Evolutionary conservation across 1,140 invertebrate species (phyloP).

Genomic region (Penaeus chinensis): DNA sequence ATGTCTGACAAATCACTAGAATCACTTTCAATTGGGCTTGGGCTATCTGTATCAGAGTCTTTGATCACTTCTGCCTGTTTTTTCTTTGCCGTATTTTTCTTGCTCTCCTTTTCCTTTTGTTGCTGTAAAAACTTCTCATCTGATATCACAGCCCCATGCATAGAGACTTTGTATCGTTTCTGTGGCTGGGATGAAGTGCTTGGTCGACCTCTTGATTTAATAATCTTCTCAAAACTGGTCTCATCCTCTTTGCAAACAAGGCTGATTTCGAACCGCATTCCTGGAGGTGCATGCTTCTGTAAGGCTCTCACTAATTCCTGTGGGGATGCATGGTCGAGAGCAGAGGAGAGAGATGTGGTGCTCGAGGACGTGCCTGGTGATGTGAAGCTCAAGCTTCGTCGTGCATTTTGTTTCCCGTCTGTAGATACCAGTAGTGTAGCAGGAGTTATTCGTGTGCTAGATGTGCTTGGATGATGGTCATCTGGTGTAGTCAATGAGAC

Average conservation of each 20-base stretch:
- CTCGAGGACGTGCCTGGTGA: not conserved
- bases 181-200: slow-evolving; percentile 14
- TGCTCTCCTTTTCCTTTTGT: slow-evolving; percentile 1
- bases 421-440: too few relatives aligned
- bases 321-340: not conserved
- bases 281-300: slow-evolving; percentile 34
- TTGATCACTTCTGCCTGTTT: not conserved
- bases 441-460: too few relatives aligned
- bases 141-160: slow-evolving; percentile 34
- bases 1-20: too few relatives aligned
- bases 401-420: too few relatives aligned
- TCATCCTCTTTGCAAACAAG: slow-evolving; percentile 25
- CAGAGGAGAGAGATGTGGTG: not conserved
- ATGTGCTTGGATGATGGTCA: not conserved
- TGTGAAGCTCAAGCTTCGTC: too few relatives aligned
- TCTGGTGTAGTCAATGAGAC: not conserved
- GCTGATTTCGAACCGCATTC: slow-evolving; percentile 23
- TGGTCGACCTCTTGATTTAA: slow-evolving; percentile 33
- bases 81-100: not conserved
- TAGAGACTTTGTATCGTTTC: slow-evolving; percentile 33
- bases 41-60: not conserved
- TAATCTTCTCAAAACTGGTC: slow-evolving; percentile 11
- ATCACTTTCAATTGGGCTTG: not conserved
- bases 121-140: slow-evolving; percentile 24
- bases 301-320: not conserved